Evolutionary conservation across 2,797 vertebrate genomes (phyloP).

Genomic region (Enteromius treurensis): DNA sequence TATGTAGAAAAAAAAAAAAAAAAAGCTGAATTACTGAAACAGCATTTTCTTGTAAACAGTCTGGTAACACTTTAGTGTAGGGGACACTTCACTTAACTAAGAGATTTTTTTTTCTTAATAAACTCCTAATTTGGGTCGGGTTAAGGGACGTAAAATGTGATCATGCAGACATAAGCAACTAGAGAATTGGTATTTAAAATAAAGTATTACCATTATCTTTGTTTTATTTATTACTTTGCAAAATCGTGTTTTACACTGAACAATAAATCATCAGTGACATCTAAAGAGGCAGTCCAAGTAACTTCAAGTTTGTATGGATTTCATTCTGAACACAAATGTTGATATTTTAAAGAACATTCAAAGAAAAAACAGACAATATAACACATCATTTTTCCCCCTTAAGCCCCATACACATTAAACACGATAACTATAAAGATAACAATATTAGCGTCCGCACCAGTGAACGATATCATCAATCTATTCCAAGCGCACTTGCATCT

Average conservation of each 20-base stretch:
- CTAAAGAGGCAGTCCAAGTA: no score
- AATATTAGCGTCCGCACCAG: no score
- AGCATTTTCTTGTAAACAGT: background rate
- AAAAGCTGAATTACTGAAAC: background rate
- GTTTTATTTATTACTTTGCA: background rate
- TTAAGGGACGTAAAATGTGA: background rate
- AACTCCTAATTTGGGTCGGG: background rate
- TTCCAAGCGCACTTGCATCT: no score
- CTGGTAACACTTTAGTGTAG: background rate
- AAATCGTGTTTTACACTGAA: background rate
- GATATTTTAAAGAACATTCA: background rate
- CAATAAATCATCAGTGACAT: background rate
- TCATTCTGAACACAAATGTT: background rate
- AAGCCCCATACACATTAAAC: no score
- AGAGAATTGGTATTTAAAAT: background rate
- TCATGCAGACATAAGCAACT: background rate
- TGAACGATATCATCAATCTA: no score
- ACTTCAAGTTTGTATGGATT: background rate
- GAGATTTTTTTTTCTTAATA: background rate
- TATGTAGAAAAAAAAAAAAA: no score
- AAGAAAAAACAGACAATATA: background rate
- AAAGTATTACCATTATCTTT: background rate
- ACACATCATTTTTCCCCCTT: no score
- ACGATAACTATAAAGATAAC: no score
- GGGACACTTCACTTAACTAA: background rate